These are phyloP conservation scores for Helleia helle DNA, from an alignment of 2,888 invertebrate species.

Conservation along the genomic window DNA sequence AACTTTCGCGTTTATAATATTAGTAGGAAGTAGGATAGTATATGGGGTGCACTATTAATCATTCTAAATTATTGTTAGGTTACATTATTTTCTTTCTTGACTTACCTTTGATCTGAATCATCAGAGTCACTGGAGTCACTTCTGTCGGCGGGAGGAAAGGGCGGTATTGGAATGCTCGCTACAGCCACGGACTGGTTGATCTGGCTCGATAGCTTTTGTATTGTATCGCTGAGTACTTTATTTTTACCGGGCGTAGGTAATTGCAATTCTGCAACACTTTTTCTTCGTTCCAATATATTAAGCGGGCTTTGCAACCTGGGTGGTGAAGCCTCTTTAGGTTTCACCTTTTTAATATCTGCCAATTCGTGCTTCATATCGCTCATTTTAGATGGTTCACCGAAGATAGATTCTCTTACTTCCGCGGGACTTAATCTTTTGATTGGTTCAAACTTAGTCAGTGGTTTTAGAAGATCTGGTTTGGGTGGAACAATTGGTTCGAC, in stretches of 20 bases:
- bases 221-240: slow-evolving; percentile 76
- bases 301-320: slow-evolving; percentile 53
- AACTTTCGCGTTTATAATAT: too few relatives aligned
- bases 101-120: slow-evolving; percentile 59
- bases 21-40: too few relatives aligned
- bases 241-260: slow-evolving; percentile 59
- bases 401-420: slow-evolving; percentile 43
- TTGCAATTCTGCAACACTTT: slow-evolving; percentile 56
- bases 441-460: slow-evolving; percentile 34
- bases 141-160: slow-evolving; percentile 50
- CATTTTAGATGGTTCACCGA: slow-evolving; percentile 53
- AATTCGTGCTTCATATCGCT: slow-evolving; percentile 46
- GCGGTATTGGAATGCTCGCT: slow-evolving; percentile 40
- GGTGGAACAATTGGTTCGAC: slow-evolving; percentile 33
- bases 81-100: too few relatives aligned
- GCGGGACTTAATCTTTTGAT: slow-evolving; percentile 38
- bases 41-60: too few relatives aligned
- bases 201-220: slow-evolving; percentile 74
- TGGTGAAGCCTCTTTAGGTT: slow-evolving; percentile 43
- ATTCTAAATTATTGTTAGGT: not conserved
- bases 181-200: slow-evolving; percentile 59
- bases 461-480: slow-evolving; percentile 35
- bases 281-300: slow-evolving; percentile 51
- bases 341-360: slow-evolving; percentile 46
- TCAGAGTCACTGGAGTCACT: slow-evolving; percentile 65